Evolutionary conservation across 2,113 vertebrate species (phyloP).

Genomic region (Zosterops lateralis): DNA sequence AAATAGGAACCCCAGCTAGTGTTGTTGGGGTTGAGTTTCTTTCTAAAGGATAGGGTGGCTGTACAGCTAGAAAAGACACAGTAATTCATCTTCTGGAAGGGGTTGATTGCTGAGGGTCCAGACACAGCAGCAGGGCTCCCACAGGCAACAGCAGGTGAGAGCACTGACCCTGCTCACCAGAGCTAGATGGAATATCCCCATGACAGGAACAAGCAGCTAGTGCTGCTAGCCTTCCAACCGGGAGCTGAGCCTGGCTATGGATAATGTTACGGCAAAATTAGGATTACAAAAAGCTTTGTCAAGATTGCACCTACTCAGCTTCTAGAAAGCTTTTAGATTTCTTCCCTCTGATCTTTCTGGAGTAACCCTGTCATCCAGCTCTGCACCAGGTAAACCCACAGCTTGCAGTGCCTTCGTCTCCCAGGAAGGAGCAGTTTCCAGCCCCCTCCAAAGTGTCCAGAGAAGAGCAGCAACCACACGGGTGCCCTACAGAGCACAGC

Average conservation of each 20-base stretch:
- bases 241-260: background rate
- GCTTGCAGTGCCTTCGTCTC: background rate
- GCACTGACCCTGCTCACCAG: no score
- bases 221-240: background rate
- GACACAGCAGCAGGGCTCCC: background rate
- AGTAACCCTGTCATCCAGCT: background rate
- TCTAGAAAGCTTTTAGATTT: background rate
- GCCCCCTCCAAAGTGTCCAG: background rate
- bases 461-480: background rate
- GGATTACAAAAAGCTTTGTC: background rate
- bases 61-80: background rate
- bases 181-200: fast-evolving
- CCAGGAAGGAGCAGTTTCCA: background rate
- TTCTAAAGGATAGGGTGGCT: background rate
- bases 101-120: background rate
- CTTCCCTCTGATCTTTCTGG: background rate
- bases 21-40: background rate
- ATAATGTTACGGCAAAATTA: fast-evolving
- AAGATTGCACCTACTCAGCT: background rate
- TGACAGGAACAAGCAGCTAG: background rate
- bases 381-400: background rate
- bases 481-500: background rate
- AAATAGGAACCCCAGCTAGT: background rate
- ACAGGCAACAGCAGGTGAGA: fast-evolving
- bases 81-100: background rate